These are phyloP conservation scores for Otus sunia DNA, from an alignment of 2,113 vertebrate genomes.

Conservation along the genomic window DNA sequence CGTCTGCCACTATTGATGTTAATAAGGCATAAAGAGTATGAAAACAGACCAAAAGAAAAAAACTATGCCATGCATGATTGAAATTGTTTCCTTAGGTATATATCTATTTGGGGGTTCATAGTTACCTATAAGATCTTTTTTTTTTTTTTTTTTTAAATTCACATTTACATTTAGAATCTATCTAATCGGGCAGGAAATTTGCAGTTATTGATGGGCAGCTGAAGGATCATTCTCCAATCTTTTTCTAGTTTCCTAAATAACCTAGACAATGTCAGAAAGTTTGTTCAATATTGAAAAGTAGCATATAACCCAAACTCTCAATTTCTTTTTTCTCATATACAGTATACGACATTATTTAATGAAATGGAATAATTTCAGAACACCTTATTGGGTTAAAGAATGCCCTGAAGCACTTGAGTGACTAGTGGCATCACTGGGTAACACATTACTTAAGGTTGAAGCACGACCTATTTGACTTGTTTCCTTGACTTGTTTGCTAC, in stretches of 20 bases:
- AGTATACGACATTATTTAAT: background rate
- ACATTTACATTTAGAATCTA: background rate
- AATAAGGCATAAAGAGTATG: slow-evolving; percentile 9
- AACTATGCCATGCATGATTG: background rate
- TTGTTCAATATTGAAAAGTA: background rate
- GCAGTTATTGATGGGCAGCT: background rate
- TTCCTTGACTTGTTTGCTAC: background rate
- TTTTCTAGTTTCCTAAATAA: background rate
- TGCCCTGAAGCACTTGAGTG: background rate
- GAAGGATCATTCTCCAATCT: background rate
- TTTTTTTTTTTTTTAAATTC: background rate
- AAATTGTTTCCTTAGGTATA: background rate
- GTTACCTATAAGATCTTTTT: background rate
- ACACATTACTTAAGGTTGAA: background rate
- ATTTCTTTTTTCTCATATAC: background rate
- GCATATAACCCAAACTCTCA: background rate
- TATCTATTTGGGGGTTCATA: background rate
- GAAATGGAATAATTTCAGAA: background rate
- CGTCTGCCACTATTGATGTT: slow-evolving; percentile 6
- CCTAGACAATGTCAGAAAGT: background rate
- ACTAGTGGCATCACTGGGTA: background rate
- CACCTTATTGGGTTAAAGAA: background rate
- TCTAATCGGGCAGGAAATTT: background rate
- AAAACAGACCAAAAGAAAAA: background rate
- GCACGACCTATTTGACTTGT: background rate